These are phyloP conservation scores for Hypsibius dujardini DNA, from an alignment of 1,140 invertebrate species.

Conservation along the genomic window DNA sequence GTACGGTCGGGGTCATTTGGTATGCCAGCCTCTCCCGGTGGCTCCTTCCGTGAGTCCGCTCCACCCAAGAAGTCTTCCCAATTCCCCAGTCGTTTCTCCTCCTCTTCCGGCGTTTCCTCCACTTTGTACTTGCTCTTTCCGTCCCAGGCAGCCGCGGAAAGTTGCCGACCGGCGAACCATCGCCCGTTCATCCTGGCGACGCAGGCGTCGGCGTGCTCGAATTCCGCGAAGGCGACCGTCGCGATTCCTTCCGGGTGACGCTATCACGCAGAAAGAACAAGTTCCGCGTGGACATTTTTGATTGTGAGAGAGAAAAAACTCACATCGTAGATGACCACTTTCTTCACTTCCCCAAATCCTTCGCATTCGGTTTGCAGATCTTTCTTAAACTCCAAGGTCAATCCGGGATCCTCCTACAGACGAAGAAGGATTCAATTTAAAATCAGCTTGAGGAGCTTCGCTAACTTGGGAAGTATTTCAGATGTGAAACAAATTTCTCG, in stretches of 20 bases:
- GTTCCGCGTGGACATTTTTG: slow-evolving; percentile 17
- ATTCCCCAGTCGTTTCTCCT: slow-evolving; percentile 55
- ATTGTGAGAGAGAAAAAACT: slow-evolving; percentile 25
- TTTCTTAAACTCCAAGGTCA: slow-evolving; percentile 76
- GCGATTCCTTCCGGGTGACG: slow-evolving; percentile 82
- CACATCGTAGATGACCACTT: slow-evolving; percentile 80
- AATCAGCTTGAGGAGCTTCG: too few species aligned
- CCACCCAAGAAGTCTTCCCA: slow-evolving; percentile 60
- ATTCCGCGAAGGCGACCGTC: slow-evolving; percentile 69
- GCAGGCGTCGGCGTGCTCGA: slow-evolving; percentile 75
- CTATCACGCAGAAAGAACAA: slow-evolving; percentile 35
- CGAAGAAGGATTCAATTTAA: slow-evolving; percentile 13
- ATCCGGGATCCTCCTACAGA: slow-evolving; percentile 49
- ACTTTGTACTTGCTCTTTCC: slow-evolving; percentile 84
- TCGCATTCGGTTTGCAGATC: slow-evolving; percentile 67
- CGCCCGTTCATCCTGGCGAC: slow-evolving; percentile 68
- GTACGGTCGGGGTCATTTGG: too few species aligned
- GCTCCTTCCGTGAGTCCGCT: not conserved
- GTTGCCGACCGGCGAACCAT: slow-evolving; percentile 68
- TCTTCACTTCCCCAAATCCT: slow-evolving; percentile 80
- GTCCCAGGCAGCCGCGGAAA: slow-evolving; percentile 78
- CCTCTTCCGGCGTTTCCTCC: slow-evolving; percentile 71
- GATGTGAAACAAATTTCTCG: too few species aligned
- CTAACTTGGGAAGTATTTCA: too few species aligned
- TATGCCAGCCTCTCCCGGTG: too few species aligned